A percentile compares a stretch with the other conserved stretches of the same genome.
These are phyloP conservation scores for Smutsia gigantea DNA, from an alignment of 2,797 vertebrate genomes.

Conservation along the genomic window DNA sequence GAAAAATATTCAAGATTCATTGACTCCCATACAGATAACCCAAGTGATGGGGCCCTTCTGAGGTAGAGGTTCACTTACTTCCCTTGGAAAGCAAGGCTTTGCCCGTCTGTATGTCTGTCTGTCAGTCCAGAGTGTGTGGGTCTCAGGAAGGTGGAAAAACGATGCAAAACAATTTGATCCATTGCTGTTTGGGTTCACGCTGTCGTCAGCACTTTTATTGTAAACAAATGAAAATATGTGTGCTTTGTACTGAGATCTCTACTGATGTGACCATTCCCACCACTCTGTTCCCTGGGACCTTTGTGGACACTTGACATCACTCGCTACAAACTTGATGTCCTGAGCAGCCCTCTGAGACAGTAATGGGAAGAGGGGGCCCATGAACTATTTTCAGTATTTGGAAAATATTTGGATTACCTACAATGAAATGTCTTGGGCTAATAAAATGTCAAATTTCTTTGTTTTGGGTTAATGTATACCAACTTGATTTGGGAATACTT, in stretches of 20 bases:
- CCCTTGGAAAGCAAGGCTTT: background rate
- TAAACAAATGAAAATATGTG: background rate
- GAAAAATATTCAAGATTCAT: background rate
- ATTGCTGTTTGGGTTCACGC: background rate
- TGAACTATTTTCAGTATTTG: background rate
- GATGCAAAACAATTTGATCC: background rate
- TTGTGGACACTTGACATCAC: background rate
- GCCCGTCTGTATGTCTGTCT: background rate
- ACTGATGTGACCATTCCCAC: background rate
- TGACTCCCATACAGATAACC: background rate
- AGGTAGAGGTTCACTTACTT: background rate
- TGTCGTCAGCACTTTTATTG: background rate
- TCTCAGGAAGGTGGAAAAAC: background rate
- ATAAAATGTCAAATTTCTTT: conserved; percentile 20
- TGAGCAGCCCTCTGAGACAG: background rate
- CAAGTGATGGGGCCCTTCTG: background rate
- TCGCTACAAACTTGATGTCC: background rate
- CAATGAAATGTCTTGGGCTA: background rate
- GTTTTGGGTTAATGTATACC: conserved; percentile 1
- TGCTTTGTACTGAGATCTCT: background rate
- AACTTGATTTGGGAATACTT: background rate
- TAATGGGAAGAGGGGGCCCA: too few species aligned
- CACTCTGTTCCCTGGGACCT: background rate
- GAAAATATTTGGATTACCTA: background rate
- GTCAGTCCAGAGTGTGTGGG: background rate